These are phyloP conservation scores for Bovichtus variegatus DNA, from an alignment of 2,797 vertebrate species.

Conservation along the genomic window DNA sequence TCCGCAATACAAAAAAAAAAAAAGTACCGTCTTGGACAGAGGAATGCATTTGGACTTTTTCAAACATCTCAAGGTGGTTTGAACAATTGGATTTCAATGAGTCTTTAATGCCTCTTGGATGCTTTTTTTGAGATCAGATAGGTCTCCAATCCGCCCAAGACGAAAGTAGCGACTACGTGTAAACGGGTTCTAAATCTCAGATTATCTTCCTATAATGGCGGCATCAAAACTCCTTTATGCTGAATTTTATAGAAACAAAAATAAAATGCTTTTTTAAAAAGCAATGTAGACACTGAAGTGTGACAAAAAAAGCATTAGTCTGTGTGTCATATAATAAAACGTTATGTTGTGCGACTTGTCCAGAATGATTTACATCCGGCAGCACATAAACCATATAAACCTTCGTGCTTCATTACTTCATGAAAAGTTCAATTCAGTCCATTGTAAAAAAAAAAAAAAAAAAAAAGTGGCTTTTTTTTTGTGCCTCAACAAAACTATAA, in stretches of 20 bases:
- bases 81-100: not conserved
- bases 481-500: too few relatives aligned
- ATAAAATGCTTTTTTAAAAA: not conserved
- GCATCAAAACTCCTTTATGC: not conserved
- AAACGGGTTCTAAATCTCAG: not conserved
- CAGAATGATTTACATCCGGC: slow-evolving; percentile 8
- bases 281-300: not conserved
- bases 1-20: not conserved
- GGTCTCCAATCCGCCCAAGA: not conserved
- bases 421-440: not conserved
- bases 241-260: not conserved
- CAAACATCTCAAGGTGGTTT: not conserved
- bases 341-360: not conserved
- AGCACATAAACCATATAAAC: slow-evolving; percentile 5
- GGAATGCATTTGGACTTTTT: not conserved
- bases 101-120: not conserved
- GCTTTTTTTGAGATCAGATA: not conserved
- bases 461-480: too few relatives aligned
- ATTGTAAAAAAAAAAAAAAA: not conserved
- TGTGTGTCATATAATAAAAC: slow-evolving; percentile 13
- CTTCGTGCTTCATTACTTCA: not conserved
- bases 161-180: not conserved
- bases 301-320: slow-evolving; percentile 10
- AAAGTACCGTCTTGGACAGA: not conserved
- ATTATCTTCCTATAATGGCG: not conserved